Evolutionary conservation across 2,113 vertebrate species (phyloP), one percentile per base, ranked within the genome.

Genomic region (Charina bottae): DNA sequence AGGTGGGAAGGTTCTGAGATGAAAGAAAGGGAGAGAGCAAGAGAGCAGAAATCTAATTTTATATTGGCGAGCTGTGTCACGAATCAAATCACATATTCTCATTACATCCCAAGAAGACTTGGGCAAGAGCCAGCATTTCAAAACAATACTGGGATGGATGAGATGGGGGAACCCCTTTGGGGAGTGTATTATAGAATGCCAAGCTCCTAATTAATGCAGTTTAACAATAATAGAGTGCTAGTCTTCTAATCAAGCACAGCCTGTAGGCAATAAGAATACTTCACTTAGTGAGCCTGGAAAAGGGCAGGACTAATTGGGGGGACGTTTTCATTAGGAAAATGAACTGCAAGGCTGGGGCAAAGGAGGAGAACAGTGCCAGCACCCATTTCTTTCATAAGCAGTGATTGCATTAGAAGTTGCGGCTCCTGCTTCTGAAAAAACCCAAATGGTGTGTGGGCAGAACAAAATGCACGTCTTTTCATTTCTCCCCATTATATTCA

Each of bases 131-230:
- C 37, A 91, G n/a, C 21, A 87, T 26, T 68, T 64, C 28, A 91
- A 90, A 90, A 91, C 60, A 91, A 87, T 56, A 55, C 85, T 90
- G 86, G 84, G 55, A 92, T 92, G 17, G 58, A 92, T 46, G 49
- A 83, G 58, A 46, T 60, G 58, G 88, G 46, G 88, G 78, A 87
- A 93, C 12, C 56, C 85, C 68, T 83, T 83, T 60, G 19, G 87
- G 85, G 55, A 89, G 1, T 59, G 60, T 90, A 78, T 12, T n/a
- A 53, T 59, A 72, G 55, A 46, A 78, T 56, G 78, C 17, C 49
- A 87, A 56, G 84, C 23, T 59, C 60, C 55, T 84, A 86, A 87
- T 62, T 88, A 26, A 26, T 64, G 0, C 5, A 84, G 26, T 89
- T 78, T 60, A 33, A 87, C 78, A 55, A 56, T 91, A 91, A 91